phyloP scores from a whole-genome alignment of 1,140 invertebrate species.

The Atta texana region DNA sequence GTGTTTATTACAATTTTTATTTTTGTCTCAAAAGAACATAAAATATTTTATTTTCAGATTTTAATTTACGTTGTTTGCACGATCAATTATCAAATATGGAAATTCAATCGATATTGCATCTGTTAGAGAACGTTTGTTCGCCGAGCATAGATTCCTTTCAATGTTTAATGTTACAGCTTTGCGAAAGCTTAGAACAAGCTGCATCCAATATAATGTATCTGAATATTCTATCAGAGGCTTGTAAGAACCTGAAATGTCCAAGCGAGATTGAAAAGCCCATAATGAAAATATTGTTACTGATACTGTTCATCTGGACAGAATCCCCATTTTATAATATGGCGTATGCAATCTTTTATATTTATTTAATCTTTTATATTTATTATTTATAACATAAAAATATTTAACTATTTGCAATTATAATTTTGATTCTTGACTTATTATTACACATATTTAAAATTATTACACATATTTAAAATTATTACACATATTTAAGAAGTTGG shows the following conservation, averaged over 20 bases:
- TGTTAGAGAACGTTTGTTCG: conserved; percentile 91
- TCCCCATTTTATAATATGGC: conserved; percentile 92
- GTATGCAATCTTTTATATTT: conserved; percentile 14
- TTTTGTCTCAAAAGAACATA: background rate
- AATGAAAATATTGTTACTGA: conserved; percentile 90
- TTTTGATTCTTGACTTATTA: background rate
- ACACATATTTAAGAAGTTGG: background rate
- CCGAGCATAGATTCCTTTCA: conserved; percentile 92
- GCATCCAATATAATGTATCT: conserved; percentile 93
- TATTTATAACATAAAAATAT: background rate
- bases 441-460: background rate
- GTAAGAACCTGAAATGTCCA: conserved; percentile 87
- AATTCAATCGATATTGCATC: conserved; percentile 90
- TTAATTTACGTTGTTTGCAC: conserved; percentile 92
- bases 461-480: background rate
- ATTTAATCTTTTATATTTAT: background rate
- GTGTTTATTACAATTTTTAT: background rate
- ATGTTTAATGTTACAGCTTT: conserved; percentile 87
- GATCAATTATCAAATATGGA: conserved; percentile 91
- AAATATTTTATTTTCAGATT: conserved; percentile 87
- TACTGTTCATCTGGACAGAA: conserved; percentile 93
- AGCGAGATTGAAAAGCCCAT: conserved; percentile 88
- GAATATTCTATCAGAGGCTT: conserved; percentile 90
- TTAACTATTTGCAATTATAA: background rate
- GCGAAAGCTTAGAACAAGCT: conserved; percentile 89